Evolutionary conservation across 2,113 vertebrate genomes (phyloP), one percentile per base, ranked within the genome.

Genomic region (Xenopus laevis): DNA sequence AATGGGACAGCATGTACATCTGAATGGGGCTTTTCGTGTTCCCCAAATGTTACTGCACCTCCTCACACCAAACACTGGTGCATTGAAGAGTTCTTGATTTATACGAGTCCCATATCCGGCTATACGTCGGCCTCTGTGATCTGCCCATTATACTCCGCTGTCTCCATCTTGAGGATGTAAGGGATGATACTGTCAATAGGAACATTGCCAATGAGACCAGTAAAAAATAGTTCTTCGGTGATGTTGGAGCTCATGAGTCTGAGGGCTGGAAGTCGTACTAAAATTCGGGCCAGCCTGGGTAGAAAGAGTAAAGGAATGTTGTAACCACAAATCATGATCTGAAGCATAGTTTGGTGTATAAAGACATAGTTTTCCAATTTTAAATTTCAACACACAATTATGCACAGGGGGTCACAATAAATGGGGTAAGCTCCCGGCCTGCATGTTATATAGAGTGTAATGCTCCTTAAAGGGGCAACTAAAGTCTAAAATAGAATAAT

Each of bases 91-190:
- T 65, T 75, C 71, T 83, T 2, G 5, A 78, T 82, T 74, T 79
- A 65, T 3, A 4, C 71, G 10, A 7, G 61, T 2, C 0, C 0
- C 75, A 64, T 21, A 77, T 45, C 45, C 60, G 83, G 67, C 84
- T 90, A 98, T 1, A 92, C 89, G 21, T 89, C 85, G 0, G 89
- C 84, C 77, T 94, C 93, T 0, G 90, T 94, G 84, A 98, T 94
- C 84, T 96, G 97, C 86, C 95, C 96, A 47, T 96, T 98, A 74
- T 99, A 98, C 76, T 99, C 96, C 10, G 96, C 95, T 0, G 96
- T 97, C 86, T 99, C 97, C 97, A 99, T 99, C 89, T 98, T 97
- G 74, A 99, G 94, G 83, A 99, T 99, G 85, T 99, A 99, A n/a
- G 97, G 97, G 85, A 99, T 99, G 83, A 99, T 99, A 86, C 96